Evolutionary conservation across 2,113 vertebrate genomes (phyloP).

Genomic region (Ailuropoda melanoleuca): DNA sequence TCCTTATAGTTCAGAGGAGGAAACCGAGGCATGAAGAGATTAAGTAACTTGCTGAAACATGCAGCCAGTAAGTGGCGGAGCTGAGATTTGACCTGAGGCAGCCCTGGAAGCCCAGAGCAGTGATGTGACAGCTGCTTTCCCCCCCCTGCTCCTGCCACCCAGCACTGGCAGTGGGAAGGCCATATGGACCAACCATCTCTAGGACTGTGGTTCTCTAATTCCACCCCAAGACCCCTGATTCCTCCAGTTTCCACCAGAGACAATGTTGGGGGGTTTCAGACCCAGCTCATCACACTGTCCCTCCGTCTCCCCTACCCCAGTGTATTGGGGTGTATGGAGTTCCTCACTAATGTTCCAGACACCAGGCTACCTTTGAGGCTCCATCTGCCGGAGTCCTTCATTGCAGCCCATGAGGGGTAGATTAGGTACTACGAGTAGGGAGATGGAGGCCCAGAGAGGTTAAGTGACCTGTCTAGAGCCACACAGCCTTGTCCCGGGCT

Average conservation of each 20-base stretch:
- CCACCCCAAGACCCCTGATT: background rate
- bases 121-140: background rate
- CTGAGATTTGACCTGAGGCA: background rate
- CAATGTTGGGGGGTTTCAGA: background rate
- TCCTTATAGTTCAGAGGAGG: background rate
- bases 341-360: background rate
- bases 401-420: background rate
- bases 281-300: accelerated
- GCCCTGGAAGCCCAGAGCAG: background rate
- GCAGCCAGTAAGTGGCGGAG: background rate
- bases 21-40: background rate
- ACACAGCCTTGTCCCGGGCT: background rate
- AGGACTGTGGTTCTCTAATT: background rate
- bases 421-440: background rate
- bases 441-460: background rate
- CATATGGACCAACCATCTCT: accelerated
- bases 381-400: background rate
- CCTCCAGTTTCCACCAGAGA: background rate
- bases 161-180: background rate
- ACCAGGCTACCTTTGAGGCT: background rate
- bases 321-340: accelerated
- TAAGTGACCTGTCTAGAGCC: background rate
- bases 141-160: accelerated
- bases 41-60: background rate
- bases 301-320: accelerated